These are phyloP conservation scores for Punctoribates punctum DNA, from an alignment of 2,888 invertebrate genomes.

Conservation along the genomic window DNA sequence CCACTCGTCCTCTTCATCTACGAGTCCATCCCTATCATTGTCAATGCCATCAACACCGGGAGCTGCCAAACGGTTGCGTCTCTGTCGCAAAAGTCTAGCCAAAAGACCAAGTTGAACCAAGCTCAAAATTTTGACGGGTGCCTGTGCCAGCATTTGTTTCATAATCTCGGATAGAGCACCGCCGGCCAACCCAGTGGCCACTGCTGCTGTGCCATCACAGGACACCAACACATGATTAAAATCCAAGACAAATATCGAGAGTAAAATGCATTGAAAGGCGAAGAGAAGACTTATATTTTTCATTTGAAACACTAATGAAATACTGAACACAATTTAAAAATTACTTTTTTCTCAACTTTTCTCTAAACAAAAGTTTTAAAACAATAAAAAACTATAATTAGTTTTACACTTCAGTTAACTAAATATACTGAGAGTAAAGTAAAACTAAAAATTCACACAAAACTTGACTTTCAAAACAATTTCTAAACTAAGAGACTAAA, in stretches of 20 bases:
- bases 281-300: background rate
- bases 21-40: background rate
- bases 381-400: too few species aligned
- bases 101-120: background rate
- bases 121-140: background rate
- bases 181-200: background rate
- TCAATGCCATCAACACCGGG: background rate
- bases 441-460: too few species aligned
- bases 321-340: background rate
- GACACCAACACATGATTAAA: background rate
- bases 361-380: background rate
- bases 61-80: background rate
- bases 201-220: background rate
- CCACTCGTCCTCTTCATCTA: background rate
- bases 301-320: background rate
- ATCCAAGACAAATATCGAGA: background rate
- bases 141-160: background rate
- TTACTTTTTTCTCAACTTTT: background rate
- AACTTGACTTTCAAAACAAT: too few species aligned
- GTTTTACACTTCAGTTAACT: background rate
- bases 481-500: too few species aligned
- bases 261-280: background rate
- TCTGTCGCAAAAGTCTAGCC: background rate
- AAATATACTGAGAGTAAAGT: too few species aligned
- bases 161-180: background rate